These are phyloP conservation scores for Amyelois transitella DNA, from an alignment of 1,140 invertebrate species.

Conservation along the genomic window DNA sequence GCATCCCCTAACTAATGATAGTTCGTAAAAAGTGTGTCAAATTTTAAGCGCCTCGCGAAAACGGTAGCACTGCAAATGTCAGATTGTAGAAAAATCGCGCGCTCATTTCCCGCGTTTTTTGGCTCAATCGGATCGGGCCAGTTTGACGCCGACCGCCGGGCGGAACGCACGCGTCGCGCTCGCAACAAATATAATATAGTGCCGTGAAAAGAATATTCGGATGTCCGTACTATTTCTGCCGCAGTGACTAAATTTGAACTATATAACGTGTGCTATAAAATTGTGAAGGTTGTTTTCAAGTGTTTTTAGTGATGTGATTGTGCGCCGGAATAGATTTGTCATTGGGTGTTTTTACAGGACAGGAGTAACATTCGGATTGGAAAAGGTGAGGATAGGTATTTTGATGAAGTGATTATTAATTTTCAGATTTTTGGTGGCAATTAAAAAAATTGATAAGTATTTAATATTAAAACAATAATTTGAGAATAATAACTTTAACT, in stretches of 20 bases:
- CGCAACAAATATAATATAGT: not conserved
- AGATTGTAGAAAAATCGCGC: slow-evolving; percentile 1
- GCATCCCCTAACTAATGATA: too few species aligned
- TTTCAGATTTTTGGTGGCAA: too few species aligned
- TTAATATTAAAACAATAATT: too few species aligned
- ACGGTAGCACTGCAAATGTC: too few species aligned
- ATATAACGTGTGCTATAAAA: slow-evolving; percentile 2
- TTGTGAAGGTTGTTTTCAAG: slow-evolving; percentile 1
- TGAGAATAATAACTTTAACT: too few species aligned
- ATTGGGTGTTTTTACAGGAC: not conserved
- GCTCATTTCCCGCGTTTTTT: slow-evolving; percentile 1
- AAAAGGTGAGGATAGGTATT: not conserved
- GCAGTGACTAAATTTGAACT: not conserved
- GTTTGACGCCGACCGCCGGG: not conserved
- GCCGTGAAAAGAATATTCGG: not conserved
- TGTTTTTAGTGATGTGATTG: not conserved
- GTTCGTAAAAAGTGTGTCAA: not conserved
- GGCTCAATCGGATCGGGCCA: not conserved
- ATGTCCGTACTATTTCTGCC: slow-evolving; percentile 5
- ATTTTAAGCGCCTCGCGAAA: not conserved
- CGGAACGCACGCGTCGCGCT: not conserved
- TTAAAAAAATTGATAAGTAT: too few species aligned
- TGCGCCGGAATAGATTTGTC: not conserved
- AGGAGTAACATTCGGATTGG: not conserved
- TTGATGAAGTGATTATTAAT: not conserved